Evolutionary conservation across 2,113 vertebrate genomes (phyloP).

Genomic region (Todiramphus saurophagus): DNA sequence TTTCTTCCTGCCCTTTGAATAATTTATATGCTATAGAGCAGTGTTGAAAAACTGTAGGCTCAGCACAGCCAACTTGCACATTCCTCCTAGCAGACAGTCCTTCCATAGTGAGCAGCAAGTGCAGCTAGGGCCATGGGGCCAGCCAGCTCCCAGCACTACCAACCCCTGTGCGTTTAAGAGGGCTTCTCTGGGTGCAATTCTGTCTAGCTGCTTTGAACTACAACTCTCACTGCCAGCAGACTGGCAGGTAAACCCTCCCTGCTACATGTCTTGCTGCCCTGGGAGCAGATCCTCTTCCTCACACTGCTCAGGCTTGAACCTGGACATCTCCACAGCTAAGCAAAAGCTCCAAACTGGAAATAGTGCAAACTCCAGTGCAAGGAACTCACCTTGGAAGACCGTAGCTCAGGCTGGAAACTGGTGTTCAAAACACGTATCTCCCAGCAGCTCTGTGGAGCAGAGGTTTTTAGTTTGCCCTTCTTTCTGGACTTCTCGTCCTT

Average conservation of each 20-base stretch:
- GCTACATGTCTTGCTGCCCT: neutral
- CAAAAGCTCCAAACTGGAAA: neutral
- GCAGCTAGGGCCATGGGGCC: fast-evolving
- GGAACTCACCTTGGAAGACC: neutral
- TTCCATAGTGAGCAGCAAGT: fast-evolving
- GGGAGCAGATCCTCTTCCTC: neutral
- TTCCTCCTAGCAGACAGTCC: neutral
- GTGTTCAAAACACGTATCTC: fast-evolving
- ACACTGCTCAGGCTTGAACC: neutral
- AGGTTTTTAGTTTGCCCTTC: neutral
- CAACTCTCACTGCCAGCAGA: neutral
- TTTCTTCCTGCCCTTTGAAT: neutral
- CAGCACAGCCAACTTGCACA: fast-evolving
- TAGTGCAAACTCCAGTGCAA: neutral
- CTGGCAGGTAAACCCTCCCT: neutral
- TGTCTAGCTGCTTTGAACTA: neutral
- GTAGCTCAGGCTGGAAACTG: neutral
- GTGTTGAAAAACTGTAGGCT: neutral
- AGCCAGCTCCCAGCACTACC: neutral
- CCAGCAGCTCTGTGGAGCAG: neutral
- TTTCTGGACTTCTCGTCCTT: neutral
- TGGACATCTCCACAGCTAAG: neutral
- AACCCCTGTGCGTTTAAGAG: fast-evolving
- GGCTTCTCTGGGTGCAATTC: neutral
- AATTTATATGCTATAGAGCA: neutral